Base-by-base conservation (phyloP, 92 coral and sea anemone genomes). In the Meandrina meandrites region DNA sequence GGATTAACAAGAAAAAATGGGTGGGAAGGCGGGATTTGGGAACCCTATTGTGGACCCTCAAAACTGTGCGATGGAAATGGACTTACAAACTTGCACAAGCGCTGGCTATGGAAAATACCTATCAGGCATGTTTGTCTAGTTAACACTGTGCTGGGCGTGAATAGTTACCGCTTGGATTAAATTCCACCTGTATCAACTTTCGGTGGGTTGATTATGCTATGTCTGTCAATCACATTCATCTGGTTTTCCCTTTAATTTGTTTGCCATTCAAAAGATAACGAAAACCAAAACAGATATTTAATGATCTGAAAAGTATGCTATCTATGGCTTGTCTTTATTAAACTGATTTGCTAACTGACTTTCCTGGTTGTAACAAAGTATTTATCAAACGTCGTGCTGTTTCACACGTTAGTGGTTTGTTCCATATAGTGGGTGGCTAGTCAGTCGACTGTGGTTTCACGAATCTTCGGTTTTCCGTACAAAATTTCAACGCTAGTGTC, bases 401-500 rank as follows among this genome's bases (percentile, higher is more conserved):
- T 30, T 81, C 16, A 1, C 35, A 40, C 67, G 53, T 51, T 47
- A 27, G 13, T 12, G 50, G 21, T 70, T 19, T n/a, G 31, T 1
- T 13, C 12, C 21, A 73, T 22, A 32, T 69, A 3, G 16, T 57
- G 80, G 72, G 80, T 53, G 87, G 74, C n/a, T 22, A 19, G 28
- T 15, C n/a, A 28, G 2, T 30, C 19, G 36, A 6, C 67, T 83
- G 87, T 51, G 87, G 87, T 71, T 42, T 37, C 35, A 40, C 21
- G 67, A 10, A 48, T 22, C 35, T 34, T 83, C 50, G 24, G 34
- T 21, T 83, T 70, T 70, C 79, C 80, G 10, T 22, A n/a, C 56
- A 40, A 14, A 84, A 37, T 84, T 84, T 84, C 72, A 57, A 74
- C 87, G 45, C 68, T 5, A 73, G 31, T 84, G 73, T 73, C 86